Conservation (phyloP, 2,113 vertebrate species). For the Tachysurus vachellii region DNA sequence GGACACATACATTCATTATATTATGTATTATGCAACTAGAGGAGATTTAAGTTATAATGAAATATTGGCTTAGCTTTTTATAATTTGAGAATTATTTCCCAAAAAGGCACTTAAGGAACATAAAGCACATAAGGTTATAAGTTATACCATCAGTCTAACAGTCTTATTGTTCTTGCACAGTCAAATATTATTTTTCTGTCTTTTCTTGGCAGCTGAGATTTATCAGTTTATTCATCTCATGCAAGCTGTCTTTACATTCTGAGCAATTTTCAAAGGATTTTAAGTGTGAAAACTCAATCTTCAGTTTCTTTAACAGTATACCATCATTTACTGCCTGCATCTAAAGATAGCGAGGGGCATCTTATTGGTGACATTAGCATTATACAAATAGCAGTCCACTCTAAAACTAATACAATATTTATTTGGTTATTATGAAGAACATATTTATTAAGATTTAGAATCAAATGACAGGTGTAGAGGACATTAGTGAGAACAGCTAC, state of each 20-base stretch:
- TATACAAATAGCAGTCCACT: neutral
- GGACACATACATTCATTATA: constrained; percentile 19
- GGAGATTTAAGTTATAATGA: constrained; percentile 12
- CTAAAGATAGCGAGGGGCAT: neutral
- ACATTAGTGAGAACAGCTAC: too few relatives aligned
- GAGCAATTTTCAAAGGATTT: neutral
- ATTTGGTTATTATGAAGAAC: neutral
- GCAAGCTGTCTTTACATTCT: neutral
- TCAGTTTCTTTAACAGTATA: too few relatives aligned
- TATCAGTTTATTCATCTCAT: neutral
- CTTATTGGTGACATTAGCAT: neutral
- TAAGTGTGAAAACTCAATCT: neutral
- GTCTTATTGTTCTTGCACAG: neutral
- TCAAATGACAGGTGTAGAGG: too few relatives aligned
- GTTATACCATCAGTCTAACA: neutral
- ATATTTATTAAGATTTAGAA: too few relatives aligned
- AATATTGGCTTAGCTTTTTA: neutral
- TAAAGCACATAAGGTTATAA: neutral
- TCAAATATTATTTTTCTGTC: neutral
- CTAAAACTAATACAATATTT: neutral
- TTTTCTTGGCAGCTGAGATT: constrained; percentile 5
- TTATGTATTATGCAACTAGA: constrained; percentile 17
- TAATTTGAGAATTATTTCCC: neutral
- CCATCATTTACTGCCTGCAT: neutral
- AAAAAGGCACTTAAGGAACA: neutral